phyloP scores from a whole-genome alignment of 2,113 vertebrate species.

The Zosterops pallidus region DNA sequence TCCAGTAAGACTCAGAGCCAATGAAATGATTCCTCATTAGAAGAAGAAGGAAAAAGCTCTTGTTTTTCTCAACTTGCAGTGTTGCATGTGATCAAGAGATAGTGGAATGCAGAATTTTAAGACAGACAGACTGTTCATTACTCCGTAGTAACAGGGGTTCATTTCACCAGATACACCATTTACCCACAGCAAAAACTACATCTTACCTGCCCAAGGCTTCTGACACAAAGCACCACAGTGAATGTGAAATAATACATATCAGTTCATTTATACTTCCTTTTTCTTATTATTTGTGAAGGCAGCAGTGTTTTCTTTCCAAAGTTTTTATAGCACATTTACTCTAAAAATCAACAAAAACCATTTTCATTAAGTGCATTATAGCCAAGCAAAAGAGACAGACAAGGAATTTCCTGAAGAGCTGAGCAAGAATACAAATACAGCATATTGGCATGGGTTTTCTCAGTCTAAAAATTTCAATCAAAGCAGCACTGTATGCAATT shows the following conservation, averaged over 20 bases:
- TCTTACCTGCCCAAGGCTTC: neutral
- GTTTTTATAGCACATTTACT: neutral
- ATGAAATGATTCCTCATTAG: neutral
- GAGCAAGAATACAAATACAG: constrained; percentile 15
- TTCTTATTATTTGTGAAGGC: neutral
- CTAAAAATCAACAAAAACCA: neutral
- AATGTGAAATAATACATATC: neutral
- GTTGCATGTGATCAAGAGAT: neutral
- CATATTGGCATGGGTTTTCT: neutral
- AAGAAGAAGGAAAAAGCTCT: neutral
- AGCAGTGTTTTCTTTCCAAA: neutral
- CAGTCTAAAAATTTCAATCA: constrained; percentile 16
- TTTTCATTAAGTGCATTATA: neutral
- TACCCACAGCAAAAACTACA: neutral
- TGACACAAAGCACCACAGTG: neutral
- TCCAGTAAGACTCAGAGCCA: neutral
- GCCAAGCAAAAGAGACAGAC: neutral
- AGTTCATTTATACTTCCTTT: neutral
- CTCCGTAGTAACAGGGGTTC: neutral
- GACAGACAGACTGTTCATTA: neutral
- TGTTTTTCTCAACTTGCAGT: neutral
- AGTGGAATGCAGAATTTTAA: neutral
- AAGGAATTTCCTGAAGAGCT: constrained; percentile 29
- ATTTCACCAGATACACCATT: neutral
- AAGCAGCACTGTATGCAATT: neutral